phyloP scores from a whole-genome alignment of 2,113 vertebrate species.

The Eupsittula cactorum region DNA sequence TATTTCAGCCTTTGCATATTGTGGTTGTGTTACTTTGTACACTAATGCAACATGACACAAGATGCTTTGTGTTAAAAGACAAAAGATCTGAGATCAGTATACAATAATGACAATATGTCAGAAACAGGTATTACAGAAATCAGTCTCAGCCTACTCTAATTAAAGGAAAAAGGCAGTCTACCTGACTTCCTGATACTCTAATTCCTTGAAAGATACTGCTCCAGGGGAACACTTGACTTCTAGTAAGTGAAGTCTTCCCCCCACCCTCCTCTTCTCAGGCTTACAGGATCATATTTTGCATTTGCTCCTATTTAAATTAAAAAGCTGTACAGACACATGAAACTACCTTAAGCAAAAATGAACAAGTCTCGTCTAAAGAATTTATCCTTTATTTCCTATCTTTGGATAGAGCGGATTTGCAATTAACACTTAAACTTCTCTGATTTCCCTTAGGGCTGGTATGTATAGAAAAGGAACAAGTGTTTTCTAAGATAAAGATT shows the following conservation, averaged over 20 bases:
- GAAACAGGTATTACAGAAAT: not conserved
- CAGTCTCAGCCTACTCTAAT: not conserved
- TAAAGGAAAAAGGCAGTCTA: slow-evolving; percentile 29
- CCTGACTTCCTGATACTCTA: slow-evolving; percentile 46
- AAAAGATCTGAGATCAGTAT: not conserved
- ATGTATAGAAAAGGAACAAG: not conserved
- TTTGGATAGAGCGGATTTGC: not conserved
- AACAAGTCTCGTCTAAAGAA: slow-evolving; percentile 33
- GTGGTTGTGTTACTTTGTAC: not conserved
- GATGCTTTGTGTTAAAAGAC: slow-evolving; percentile 2
- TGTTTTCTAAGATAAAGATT: slow-evolving; percentile 14
- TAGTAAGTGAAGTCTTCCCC: not conserved
- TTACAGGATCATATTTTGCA: not conserved
- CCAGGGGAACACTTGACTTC: slow-evolving; percentile 23
- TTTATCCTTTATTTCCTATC: not conserved
- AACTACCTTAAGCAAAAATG: slow-evolving; percentile 28
- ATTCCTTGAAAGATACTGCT: slow-evolving; percentile 44
- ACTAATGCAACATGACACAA: not conserved
- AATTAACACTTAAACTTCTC: slow-evolving; percentile 8
- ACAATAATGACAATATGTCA: not conserved
- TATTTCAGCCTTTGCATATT: not conserved
- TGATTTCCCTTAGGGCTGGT: not conserved
- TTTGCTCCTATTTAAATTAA: slow-evolving; percentile 12
- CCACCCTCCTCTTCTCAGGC: not conserved
- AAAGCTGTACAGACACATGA: slow-evolving; percentile 28